Conservation (phyloP, 2,888 invertebrate genomes). For the Latrodectus hesperus region DNA sequence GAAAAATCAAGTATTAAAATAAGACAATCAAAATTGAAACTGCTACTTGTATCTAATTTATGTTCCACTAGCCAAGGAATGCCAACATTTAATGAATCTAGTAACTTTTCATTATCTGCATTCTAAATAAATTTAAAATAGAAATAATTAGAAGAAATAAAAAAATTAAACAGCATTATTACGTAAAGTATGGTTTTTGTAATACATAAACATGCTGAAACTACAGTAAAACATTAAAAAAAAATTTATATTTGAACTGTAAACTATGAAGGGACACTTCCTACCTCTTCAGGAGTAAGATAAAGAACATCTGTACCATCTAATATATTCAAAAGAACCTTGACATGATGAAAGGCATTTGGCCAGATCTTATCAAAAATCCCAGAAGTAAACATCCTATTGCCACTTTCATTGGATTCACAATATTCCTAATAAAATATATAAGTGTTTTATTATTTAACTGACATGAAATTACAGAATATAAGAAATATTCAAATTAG, state of each 20-base stretch:
- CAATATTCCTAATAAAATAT: slow-evolving; percentile 22
- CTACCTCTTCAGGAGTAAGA: slow-evolving; percentile 37
- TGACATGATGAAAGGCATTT: slow-evolving; percentile 46
- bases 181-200: too few species aligned
- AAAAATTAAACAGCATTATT: too few species aligned
- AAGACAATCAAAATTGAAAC: slow-evolving; percentile 23
- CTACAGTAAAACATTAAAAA: too few species aligned
- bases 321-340: slow-evolving; percentile 46
- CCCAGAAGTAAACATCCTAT: slow-evolving; percentile 19
- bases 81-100: neutral
- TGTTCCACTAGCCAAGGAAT: slow-evolving; percentile 55
- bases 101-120: too few species aligned
- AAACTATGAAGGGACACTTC: too few species aligned
- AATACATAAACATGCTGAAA: too few species aligned
- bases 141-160: too few species aligned
- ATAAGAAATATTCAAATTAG: neutral
- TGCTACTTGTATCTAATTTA: slow-evolving; percentile 8
- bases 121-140: too few species aligned
- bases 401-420: slow-evolving; percentile 16
- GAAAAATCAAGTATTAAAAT: slow-evolving; percentile 60
- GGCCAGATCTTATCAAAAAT: slow-evolving; percentile 54
- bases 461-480: too few species aligned
- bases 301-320: slow-evolving; percentile 58
- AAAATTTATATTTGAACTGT: too few species aligned
- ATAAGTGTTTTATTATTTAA: neutral